These are phyloP conservation scores for Catharus minimus DNA, from an alignment of 2,113 vertebrate species.

Conservation along the genomic window DNA sequence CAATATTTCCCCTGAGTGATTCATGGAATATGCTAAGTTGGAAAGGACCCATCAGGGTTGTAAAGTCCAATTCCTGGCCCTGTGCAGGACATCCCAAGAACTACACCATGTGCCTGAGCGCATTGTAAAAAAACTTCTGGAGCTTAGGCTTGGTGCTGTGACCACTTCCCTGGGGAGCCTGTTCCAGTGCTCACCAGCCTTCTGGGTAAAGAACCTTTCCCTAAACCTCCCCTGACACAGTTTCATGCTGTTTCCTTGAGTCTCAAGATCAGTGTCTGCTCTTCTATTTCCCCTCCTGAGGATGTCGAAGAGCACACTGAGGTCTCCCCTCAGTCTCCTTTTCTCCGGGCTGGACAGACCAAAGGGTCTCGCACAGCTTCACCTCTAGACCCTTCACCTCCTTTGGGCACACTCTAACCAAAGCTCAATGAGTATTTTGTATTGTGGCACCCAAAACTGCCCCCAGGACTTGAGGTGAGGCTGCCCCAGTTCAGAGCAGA, in stretches of 20 bases:
- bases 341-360: background rate
- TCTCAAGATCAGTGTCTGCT: background rate
- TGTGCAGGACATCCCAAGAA: background rate
- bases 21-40: background rate
- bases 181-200: background rate
- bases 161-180: background rate
- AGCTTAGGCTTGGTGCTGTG: background rate
- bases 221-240: background rate
- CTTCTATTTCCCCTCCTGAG: rapidly evolving
- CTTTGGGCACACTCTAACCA: background rate
- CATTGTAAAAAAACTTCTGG: background rate
- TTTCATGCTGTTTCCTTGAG: background rate
- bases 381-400: background rate
- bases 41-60: background rate
- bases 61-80: rapidly evolving
- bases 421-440: rapidly evolving
- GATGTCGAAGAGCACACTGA: rapidly evolving
- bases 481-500: rapidly evolving
- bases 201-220: background rate
- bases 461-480: rapidly evolving
- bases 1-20: background rate
- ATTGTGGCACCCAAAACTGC: rapidly evolving
- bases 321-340: background rate
- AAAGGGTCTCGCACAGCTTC: rapidly evolving
- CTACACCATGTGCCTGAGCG: background rate